A percentile compares a stretch with the other conserved stretches of the same genome.
Evolutionary conservation across 2,888 invertebrate species (phyloP).

Genomic region (Polylopha cassiicola): DNA sequence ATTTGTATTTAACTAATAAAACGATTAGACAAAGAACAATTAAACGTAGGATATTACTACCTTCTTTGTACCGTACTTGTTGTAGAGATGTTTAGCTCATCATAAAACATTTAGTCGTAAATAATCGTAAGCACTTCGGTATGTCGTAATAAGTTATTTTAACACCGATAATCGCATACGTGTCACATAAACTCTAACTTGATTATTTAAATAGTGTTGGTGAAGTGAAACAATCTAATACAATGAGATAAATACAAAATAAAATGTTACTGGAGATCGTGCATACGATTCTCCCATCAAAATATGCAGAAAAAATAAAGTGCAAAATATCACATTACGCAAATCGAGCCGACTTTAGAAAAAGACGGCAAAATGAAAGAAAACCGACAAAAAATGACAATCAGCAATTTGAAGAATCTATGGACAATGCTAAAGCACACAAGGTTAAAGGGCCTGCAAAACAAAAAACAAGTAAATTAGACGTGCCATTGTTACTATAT

Average conservation of each 20-base stretch:
- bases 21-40: too few relatives aligned
- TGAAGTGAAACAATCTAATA: conserved; percentile 40
- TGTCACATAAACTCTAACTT: conserved; percentile 7
- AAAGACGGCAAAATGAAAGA: conserved; percentile 36
- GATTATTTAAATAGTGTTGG: conserved; percentile 26
- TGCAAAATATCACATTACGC: conserved; percentile 42
- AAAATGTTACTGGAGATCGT: conserved; percentile 71
- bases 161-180: conserved; percentile 19
- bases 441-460: conserved; percentile 49
- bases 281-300: conserved; percentile 58
- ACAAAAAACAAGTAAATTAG: conserved; percentile 28
- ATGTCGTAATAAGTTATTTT: too few relatives aligned
- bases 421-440: conserved; percentile 69
- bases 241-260: conserved; percentile 58
- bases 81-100: too few relatives aligned
- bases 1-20: too few relatives aligned
- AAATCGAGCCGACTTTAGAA: conserved; percentile 44
- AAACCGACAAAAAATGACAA: conserved; percentile 29
- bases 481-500: conserved; percentile 46
- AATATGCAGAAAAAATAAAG: conserved; percentile 37
- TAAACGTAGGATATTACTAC: too few relatives aligned
- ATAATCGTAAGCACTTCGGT: too few relatives aligned
- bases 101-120: too few relatives aligned
- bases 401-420: conserved; percentile 38
- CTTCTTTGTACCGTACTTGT: too few relatives aligned